Conservation (phyloP, 2,888 invertebrate species). For the Erynnis tages region DNA sequence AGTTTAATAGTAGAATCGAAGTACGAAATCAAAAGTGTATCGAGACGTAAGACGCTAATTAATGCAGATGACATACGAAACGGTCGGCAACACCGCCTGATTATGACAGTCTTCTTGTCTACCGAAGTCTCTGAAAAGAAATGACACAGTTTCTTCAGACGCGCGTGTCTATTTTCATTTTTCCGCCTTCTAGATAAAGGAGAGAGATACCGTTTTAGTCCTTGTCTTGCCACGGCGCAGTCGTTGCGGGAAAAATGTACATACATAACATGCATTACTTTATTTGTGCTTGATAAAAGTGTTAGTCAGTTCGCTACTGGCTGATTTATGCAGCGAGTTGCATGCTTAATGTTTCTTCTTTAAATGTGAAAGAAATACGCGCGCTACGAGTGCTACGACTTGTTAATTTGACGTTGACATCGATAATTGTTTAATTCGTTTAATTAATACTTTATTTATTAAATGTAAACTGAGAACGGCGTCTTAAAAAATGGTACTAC, state of each 20-base stretch:
- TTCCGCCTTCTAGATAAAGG: conserved; percentile 35
- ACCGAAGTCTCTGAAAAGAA: conserved; percentile 45
- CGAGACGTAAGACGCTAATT: conserved; percentile 6
- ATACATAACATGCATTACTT: conserved; percentile 7
- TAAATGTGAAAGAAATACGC: too few relatives aligned
- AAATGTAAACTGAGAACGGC: too few relatives aligned
- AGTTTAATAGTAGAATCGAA: too few relatives aligned
- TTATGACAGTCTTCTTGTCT: conserved; percentile 53
- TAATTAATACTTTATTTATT: too few relatives aligned
- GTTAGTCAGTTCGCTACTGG: neutral
- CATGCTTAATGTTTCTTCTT: too few relatives aligned
- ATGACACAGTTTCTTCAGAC: conserved; percentile 60
- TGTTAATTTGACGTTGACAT: too few relatives aligned
- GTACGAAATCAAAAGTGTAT: neutral
- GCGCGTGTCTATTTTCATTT: conserved; percentile 38
- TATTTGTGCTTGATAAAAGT: conserved; percentile 4
- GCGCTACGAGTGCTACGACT: too few relatives aligned
- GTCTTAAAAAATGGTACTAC: too few relatives aligned
- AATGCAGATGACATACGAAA: conserved; percentile 25
- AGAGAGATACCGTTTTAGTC: conserved; percentile 17
- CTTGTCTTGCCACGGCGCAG: conserved; percentile 18
- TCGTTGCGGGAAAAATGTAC: conserved; percentile 5
- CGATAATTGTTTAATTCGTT: too few relatives aligned
- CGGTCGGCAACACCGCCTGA: conserved; percentile 38
- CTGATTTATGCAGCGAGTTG: neutral